Base-by-base conservation (phyloP, 2,797 vertebrate genomes). In the Lepus townsendii region DNA sequence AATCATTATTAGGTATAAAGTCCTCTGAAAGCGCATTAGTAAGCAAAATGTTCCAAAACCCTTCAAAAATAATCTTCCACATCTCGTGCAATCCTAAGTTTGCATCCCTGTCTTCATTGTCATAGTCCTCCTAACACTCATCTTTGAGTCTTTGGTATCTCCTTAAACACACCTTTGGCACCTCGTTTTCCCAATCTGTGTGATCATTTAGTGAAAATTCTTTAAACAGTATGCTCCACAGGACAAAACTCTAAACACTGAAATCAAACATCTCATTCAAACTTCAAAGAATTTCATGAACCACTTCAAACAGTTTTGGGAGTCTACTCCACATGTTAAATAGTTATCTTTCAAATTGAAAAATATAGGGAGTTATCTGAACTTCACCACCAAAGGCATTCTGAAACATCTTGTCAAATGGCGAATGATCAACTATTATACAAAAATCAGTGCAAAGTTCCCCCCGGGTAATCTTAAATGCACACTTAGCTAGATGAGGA, bases 131-230 rank as follows among this genome's bases (percentile, higher is more conserved):
- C 87, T 94, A 96, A 80, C 79, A 76, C 97, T 98, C 95, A 92
- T 98, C 97, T 98, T 98, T 98, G 98, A 98, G 97, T 98, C 97
- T 97, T 97, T 97, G 97, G 97, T 97, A 97, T 97, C 98, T 97
- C 97, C 97, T 97, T 90, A 95, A 92, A 62, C 85, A 73, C 93
- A 98, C 97, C 97, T 98, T 98, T 98, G 98, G 98, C 98, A 98
- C 97, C 97, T 93, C 94, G 93, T 90, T 97, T 97, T 85, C 93
- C 94, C 69, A 78, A 93, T 93, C 91, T 66, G 79, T 91, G 92
- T 97, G 50, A 93, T 86, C 94, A 2, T 3, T 95, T 95, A 97
- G 91, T 94, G 94, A 96, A 96, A 93, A 94, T 75, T 97, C 83
- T 86, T 93, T 60, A 65, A 86, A 84, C 71, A 27, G 87, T 87